Evolutionary conservation across 2,113 vertebrate species (phyloP), one percentile per base, ranked within the genome.

Genomic region (Scophthalmus maximus): DNA sequence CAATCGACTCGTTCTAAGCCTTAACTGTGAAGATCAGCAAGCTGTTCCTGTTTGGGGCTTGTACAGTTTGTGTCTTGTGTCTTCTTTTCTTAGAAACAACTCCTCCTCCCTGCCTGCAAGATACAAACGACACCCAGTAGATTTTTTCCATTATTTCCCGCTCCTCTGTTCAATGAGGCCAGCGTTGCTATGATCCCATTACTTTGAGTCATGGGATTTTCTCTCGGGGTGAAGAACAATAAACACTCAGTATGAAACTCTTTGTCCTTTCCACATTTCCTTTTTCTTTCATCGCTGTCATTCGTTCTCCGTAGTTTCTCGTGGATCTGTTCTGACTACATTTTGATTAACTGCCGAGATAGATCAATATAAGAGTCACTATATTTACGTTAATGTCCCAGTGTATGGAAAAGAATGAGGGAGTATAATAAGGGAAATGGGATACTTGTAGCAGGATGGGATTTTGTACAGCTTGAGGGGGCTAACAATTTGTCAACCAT

Each of bases 181-280:
- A 65, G 10, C n/a, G 27, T 56, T 72, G 73, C 61, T 72, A 63
- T 30, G 66, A 64, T 72, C 65, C 52, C 63, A 15, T 73, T 58
- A 51, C 72, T 68, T 66, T 70, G 63, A 78, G 46, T 73, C 79
- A 49, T 64, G 73, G 17, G 38, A 34, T 34, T 77, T 86, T 70
- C 69, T 84, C 63, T 27, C 2, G 8, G 51, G 76, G 30, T 57
- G 26, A 62, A 44, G 46, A 68, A 29, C 58, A 14, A 51, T 69
- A 79, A 86, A 76, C 62, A 63, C 34, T 50, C 49, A 58, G 27
- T 47, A 34, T 18, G 36, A 42, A 59, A 53, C 22, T 38, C 57
- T 34, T 50, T 30, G 27, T 68, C n/a, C 34, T 12, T 27, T 27
- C 25, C 36, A 17, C 36, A 14, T 47, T 15, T 76, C 44, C 53